These are phyloP conservation scores for Dicyrtoma fusca DNA, from an alignment of 2,888 invertebrate species.

Conservation along the genomic window DNA sequence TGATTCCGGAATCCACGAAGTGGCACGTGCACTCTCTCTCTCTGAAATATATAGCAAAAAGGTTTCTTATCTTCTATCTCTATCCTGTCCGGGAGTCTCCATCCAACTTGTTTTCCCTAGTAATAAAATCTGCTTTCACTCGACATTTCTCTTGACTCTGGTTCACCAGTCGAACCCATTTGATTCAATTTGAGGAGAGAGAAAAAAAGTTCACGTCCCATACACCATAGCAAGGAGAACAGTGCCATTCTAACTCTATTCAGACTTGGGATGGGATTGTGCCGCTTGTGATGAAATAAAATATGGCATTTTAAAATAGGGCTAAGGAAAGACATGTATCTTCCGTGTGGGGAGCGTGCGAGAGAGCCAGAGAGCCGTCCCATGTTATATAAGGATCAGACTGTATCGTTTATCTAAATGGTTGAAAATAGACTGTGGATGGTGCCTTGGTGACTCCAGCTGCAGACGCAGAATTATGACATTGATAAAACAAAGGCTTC, in stretches of 20 bases:
- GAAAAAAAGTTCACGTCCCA: neutral
- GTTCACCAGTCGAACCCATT: slow-evolving; percentile 23
- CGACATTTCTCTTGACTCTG: slow-evolving; percentile 21
- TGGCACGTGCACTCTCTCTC: slow-evolving; percentile 21
- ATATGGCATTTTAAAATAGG: slow-evolving; percentile 28
- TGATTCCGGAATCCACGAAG: slow-evolving; percentile 21
- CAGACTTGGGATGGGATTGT: slow-evolving; percentile 13
- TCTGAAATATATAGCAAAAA: slow-evolving; percentile 6
- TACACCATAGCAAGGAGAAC: neutral
- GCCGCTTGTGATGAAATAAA: slow-evolving; percentile 23
- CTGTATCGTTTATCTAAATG: slow-evolving; percentile 37
- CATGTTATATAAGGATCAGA: too few species aligned
- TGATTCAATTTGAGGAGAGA: slow-evolving; percentile 30
- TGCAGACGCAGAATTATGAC: slow-evolving; percentile 42
- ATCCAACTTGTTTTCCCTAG: slow-evolving; percentile 16
- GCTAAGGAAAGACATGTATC: neutral
- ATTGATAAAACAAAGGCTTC: slow-evolving; percentile 45
- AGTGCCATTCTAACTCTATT: slow-evolving; percentile 20
- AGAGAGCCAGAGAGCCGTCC: too few species aligned
- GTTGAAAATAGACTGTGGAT: slow-evolving; percentile 38
- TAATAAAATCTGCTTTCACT: slow-evolving; percentile 29
- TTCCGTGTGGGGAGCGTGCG: too few species aligned
- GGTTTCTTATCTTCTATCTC: slow-evolving; percentile 4
- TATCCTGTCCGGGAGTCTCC: neutral
- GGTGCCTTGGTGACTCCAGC: slow-evolving; percentile 31